Conservation (phyloP, 2,797 vertebrate genomes). For the Merluccius polli region DNA sequence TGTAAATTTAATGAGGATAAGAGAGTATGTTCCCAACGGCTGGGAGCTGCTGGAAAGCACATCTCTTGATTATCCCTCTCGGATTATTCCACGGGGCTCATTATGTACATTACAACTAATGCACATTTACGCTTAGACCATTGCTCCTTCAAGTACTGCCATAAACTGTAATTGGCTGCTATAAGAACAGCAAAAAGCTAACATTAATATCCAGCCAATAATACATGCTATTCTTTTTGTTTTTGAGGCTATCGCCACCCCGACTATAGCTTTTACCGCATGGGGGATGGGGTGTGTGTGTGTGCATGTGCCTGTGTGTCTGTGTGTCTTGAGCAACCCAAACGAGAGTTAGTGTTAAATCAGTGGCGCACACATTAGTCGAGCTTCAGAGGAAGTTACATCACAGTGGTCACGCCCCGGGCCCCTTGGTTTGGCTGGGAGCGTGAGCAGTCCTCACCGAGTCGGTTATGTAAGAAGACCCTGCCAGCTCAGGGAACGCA, state of each 20-base stretch:
- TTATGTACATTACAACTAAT: conserved; percentile 53
- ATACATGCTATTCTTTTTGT: conserved; percentile 45
- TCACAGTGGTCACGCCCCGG: conserved; percentile 62
- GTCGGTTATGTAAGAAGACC: conserved; percentile 70
- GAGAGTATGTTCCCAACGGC: conserved; percentile 43
- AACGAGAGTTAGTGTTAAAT: conserved; percentile 55
- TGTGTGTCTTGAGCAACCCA: conserved; percentile 39
- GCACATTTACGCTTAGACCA: conserved; percentile 48
- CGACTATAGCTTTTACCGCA: conserved; percentile 51
- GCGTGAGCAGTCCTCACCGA: conserved; percentile 61
- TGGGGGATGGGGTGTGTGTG: conserved; percentile 26
- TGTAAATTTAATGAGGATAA: conserved; percentile 64
- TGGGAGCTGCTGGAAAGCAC: conserved; percentile 47
- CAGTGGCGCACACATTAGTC: conserved; percentile 62
- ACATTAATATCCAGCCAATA: conserved; percentile 36
- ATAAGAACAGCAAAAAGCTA: conserved; percentile 42
- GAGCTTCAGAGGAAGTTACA: conserved; percentile 70
- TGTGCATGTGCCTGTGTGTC: neutral
- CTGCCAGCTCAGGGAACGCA: conserved; percentile 59
- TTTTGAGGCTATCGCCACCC: conserved; percentile 41
- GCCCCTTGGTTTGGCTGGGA: conserved; percentile 57
- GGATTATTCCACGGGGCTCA: conserved; percentile 49
- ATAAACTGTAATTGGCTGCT: conserved; percentile 55
- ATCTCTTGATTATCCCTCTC: conserved; percentile 61
- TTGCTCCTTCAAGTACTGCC: conserved; percentile 50